Evolutionary conservation across 2,797 vertebrate species (phyloP), one percentile per base, ranked within the genome.

Genomic region (Pelodytes ibericus): DNA sequence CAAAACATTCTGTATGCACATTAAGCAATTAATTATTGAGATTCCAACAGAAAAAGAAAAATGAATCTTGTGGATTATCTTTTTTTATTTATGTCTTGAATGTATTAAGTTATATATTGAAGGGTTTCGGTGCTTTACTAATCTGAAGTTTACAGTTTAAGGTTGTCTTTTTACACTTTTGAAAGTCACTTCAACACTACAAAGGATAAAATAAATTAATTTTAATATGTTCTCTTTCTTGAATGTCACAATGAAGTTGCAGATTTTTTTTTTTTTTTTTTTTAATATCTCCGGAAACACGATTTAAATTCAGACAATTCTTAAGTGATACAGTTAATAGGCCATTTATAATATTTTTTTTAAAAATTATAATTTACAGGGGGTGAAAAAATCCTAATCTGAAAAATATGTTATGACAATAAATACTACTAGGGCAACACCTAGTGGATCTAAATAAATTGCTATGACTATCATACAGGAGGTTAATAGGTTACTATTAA

Each of bases 201-300:
- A 69, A 75, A 62, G n/a, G 61, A n/a, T 25, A 4, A 75, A 61
- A 61, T 53, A 69, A 69, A 75, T 75, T 36, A 60, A 75, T 69
- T 27, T 53, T 75, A 75, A 68, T 68, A 36, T 36, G 64, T 26
- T 16, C 30, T 51, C 65, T 51, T 65, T 69, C 29, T 49, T 69
- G 65, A 75, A 69, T 53, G 74, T 75, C 65, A 62, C 31, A 18
- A 56, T 53, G 57, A 75, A 75, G 73, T 60, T 39, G 33, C 63
- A 51, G 41, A 22, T 15, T 67, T 47, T 56, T 60, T 18, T 24
- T 59, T 36, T 63, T 39, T 15, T 15, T 67, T 47, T 56, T 60
- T 18, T 24, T 59, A 53, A 72, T 39, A 20, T 36, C 41, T 49
- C 6, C 36, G 22, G 63, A 53, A 47, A 71, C 24, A 47, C 41